Percentiles rank a stretch among this genome's conserved stretches.
phyloP scores from a whole-genome alignment of 2,888 invertebrate species.

The Chesias legatella region DNA sequence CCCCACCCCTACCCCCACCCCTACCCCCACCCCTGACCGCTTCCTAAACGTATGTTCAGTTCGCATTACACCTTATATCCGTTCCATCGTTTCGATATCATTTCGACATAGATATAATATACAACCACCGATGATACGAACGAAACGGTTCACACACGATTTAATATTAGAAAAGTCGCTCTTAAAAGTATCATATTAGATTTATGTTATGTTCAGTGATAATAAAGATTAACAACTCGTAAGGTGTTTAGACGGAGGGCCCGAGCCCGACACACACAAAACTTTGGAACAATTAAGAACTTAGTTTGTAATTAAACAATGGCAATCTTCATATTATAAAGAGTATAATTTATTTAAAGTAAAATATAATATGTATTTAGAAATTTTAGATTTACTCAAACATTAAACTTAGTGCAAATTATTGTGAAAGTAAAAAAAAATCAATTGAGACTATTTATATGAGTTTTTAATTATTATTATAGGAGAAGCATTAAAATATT shows the following conservation, averaged over 20 bases:
- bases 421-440: conserved; percentile 70
- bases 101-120: conserved; percentile 65
- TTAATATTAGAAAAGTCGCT: conserved; percentile 78
- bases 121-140: conserved; percentile 72
- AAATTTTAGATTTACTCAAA: conserved; percentile 79
- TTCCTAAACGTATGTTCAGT: conserved; percentile 35
- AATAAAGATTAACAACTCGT: conserved; percentile 72
- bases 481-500: conserved; percentile 77
- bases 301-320: conserved; percentile 77
- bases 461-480: conserved; percentile 80
- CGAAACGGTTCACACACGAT: conserved; percentile 65
- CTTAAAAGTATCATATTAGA: conserved; percentile 77
- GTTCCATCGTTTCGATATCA: conserved; percentile 53
- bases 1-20: conserved; percentile 16
- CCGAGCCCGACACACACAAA: conserved; percentile 59
- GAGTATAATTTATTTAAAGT: conserved; percentile 78
- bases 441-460: conserved; percentile 79
- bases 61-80: conserved; percentile 36
- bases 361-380: conserved; percentile 78
- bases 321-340: conserved; percentile 79
- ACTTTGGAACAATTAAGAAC: conserved; percentile 76
- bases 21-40: conserved; percentile 20
- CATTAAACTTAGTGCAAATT: conserved; percentile 80
- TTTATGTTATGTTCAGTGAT: conserved; percentile 77
- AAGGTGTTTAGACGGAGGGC: conserved; percentile 58